Percentiles rank a stretch among this genome's conserved stretches.
Conservation (phyloP, 2,888 invertebrate genomes). For the Hoplodrina blanda region DNA sequence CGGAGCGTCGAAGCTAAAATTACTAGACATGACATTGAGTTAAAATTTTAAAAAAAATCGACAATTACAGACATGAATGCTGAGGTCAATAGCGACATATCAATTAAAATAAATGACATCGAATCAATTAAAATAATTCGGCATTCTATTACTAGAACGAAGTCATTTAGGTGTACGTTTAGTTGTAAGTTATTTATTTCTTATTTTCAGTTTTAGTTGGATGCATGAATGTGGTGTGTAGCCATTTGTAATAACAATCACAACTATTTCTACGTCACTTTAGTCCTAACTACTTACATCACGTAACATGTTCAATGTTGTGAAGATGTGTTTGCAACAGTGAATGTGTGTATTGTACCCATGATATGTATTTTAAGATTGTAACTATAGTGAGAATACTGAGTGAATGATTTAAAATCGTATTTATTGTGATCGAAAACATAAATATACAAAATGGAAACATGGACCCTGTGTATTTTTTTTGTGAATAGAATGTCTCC, state of each 20-base stretch:
- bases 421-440: conserved; percentile 68
- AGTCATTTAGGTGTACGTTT: conserved; percentile 84
- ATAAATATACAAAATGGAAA: conserved; percentile 61
- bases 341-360: conserved; percentile 73
- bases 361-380: conserved; percentile 46
- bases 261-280: conserved; percentile 68
- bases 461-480: conserved; percentile 20
- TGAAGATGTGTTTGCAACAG: conserved; percentile 86
- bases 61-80: conserved; percentile 16
- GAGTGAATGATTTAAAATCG: conserved; percentile 62
- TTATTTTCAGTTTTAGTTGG: conserved; percentile 65
- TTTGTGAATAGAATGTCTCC: conserved; percentile 10
- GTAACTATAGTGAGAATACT: conserved; percentile 58
- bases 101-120: conserved; percentile 64
- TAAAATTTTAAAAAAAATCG: conserved; percentile 3
- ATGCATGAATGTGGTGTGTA: conserved; percentile 66
- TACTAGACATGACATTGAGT: conserved; percentile 37
- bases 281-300: conserved; percentile 60
- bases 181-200: conserved; percentile 87
- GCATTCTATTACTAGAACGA: conserved; percentile 73
- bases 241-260: conserved; percentile 67
- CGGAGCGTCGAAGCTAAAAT: conserved; percentile 10
- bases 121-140: conserved; percentile 61
- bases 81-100: conserved; percentile 60
- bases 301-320: conserved; percentile 82